A percentile compares a stretch with the other conserved stretches of the same genome.
Evolutionary conservation across 1,140 invertebrate genomes (phyloP).

Genomic region (Elymnias hypermnestra): DNA sequence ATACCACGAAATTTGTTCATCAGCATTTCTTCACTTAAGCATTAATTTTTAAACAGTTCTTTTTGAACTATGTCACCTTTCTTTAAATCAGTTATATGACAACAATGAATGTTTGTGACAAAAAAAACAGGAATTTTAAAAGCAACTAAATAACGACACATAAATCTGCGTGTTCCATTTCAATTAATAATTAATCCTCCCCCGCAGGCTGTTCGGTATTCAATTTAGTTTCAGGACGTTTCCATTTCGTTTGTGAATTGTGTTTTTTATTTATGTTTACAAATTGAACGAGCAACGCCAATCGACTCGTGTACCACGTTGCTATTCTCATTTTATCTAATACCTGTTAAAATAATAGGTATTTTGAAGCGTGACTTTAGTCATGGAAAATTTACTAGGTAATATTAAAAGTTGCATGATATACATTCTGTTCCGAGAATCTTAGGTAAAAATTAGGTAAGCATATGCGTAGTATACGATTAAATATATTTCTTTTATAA

Average conservation of each 20-base stretch:
- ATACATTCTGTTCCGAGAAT: slow-evolving; percentile 12
- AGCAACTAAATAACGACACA: slow-evolving; percentile 21
- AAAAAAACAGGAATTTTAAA: too few relatives aligned
- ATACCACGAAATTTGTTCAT: too few relatives aligned
- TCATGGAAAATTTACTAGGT: slow-evolving; percentile 14
- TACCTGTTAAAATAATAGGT: slow-evolving; percentile 1
- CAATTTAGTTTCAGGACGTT: slow-evolving; percentile 52
- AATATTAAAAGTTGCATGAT: slow-evolving; percentile 14
- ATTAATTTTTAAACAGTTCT: too few relatives aligned
- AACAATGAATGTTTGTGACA: too few relatives aligned
- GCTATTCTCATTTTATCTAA: too few relatives aligned
- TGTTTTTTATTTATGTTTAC: slow-evolving; percentile 48
- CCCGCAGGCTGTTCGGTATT: slow-evolving; percentile 37
- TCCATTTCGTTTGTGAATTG: slow-evolving; percentile 52
- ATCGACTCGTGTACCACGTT: slow-evolving; percentile 35
- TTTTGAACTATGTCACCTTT: too few relatives aligned
- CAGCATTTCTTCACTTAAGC: too few relatives aligned
- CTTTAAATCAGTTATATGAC: too few relatives aligned
- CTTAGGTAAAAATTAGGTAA: not conserved
- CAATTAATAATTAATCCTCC: slow-evolving; percentile 64
- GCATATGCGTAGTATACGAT: too few relatives aligned
- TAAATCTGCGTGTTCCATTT: slow-evolving; percentile 50
- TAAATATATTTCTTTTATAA: too few relatives aligned
- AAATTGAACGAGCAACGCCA: slow-evolving; percentile 53
- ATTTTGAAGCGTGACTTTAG: slow-evolving; percentile 1